A percentile compares a stretch with the other conserved stretches of the same genome.
Conservation (phyloP, 2,113 vertebrate species). For the Pampusana beccarii region DNA sequence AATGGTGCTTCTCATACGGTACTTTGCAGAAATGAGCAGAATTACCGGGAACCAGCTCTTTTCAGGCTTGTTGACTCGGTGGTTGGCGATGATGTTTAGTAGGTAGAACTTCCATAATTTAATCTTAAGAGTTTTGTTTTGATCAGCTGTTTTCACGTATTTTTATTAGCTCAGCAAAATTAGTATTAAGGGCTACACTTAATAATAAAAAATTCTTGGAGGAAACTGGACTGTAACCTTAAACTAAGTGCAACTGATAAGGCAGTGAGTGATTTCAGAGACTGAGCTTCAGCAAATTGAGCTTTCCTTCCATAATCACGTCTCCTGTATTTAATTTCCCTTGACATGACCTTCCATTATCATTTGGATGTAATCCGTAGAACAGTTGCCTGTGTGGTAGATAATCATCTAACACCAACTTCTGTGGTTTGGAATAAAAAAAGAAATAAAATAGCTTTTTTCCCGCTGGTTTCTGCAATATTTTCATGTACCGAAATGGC, state of each 20-base stretch:
- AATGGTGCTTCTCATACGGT: accelerated
- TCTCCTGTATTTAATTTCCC: constrained; percentile 25
- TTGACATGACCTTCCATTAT: neutral
- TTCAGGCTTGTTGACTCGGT: neutral
- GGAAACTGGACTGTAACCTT: neutral
- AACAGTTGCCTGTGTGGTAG: neutral
- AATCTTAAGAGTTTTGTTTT: neutral
- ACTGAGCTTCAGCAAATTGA: neutral
- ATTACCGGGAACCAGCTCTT: neutral
- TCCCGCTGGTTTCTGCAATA: accelerated
- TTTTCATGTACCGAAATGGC: neutral
- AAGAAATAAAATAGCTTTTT: neutral
- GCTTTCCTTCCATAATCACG: neutral
- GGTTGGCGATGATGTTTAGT: neutral
- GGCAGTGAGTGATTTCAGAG: neutral
- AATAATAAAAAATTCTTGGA: neutral
- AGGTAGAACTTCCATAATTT: neutral
- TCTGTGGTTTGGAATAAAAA: neutral
- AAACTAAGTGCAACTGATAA: neutral
- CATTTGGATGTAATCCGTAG: neutral
- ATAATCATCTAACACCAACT: neutral
- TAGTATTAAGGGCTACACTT: neutral
- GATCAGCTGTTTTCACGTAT: neutral
- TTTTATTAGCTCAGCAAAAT: neutral
- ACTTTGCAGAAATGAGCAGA: neutral